Base-by-base conservation (phyloP, 2,797 vertebrate genomes). In the Novumbra hubbsi region DNA sequence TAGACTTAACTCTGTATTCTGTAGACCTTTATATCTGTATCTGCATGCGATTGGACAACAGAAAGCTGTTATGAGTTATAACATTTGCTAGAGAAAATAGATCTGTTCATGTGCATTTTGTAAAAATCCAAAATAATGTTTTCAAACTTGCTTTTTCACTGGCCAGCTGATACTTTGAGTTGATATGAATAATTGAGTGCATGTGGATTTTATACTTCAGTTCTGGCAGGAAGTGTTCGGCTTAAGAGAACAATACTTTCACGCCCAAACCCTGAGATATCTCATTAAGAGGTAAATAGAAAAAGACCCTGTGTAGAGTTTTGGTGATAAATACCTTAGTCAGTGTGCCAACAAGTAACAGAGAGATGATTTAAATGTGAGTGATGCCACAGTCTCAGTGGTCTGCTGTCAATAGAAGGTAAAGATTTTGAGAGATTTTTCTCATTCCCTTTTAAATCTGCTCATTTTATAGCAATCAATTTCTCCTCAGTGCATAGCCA, bases 181-280 rank as follows among this genome's bases (percentile, higher is more conserved):
- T 7, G 24, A 65, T 80, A 78, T 93, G 89, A 92, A 93, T 92
- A 89, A 91, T 92, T 91, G 78, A 91, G 81, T 78, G 27, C 80
- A 75, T 83, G 83, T 80, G 88, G 85, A 87, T 88, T 90, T 79
- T 84, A 80, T 78, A 87, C 84, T 90, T 90, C 83, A 86, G 88
- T 88, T 88, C 76, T 81, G 69, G 80, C 69, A 86, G 80, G 78
- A 89, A 90, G 82, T 78, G 76, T 72, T 70, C 77, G 85, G 88
- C 85, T 88, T 79, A 81, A 82, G 74, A 90, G 84, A 91, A 86
- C 89, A 88, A 86, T 87, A 74, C 79, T 78, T 83, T 91, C 81
- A 77, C 68, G 41, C 76, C 78, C 67, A 34, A 72, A 48, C 75
- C 76, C 81, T 55, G 76, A 86, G 70, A 75, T 72, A 72, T 83